These are phyloP conservation scores for Hippoglossus stenolepis DNA, from an alignment of 2,113 vertebrate species.

Conservation along the genomic window DNA sequence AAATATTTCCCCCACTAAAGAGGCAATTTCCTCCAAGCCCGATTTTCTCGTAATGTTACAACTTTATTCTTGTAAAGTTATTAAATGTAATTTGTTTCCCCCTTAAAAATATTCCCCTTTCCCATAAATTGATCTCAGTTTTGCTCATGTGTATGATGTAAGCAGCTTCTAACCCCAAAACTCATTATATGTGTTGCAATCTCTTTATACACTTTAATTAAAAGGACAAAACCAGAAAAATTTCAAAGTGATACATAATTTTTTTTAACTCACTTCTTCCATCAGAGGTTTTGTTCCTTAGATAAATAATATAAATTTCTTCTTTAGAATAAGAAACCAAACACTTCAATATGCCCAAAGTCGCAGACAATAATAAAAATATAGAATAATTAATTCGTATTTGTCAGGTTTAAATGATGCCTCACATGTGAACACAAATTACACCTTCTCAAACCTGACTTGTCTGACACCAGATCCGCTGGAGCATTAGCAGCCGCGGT, in stretches of 20 bases:
- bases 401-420: slow-evolving; percentile 8
- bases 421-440: slow-evolving; percentile 23
- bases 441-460: slow-evolving; percentile 43
- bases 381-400: slow-evolving; percentile 5
- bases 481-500: slow-evolving; percentile 64
- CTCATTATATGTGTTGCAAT: not conserved
- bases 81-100: too few relatives aligned
- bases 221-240: too few relatives aligned
- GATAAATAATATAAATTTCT: not conserved
- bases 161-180: not conserved
- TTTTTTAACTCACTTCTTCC: too few relatives aligned
- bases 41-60: too few relatives aligned
- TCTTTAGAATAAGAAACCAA: not conserved
- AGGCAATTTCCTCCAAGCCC: too few relatives aligned
- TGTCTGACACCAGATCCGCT: slow-evolving; percentile 58
- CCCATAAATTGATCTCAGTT: not conserved
- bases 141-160: too few relatives aligned
- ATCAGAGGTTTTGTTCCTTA: too few relatives aligned
- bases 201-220: not conserved
- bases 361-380: not conserved
- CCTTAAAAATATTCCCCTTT: too few relatives aligned
- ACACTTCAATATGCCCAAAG: not conserved
- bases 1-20: too few relatives aligned
- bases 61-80: too few relatives aligned
- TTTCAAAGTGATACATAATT: too few relatives aligned